Base-by-base conservation (phyloP, 1,140 invertebrate species). In the Proales similis region DNA sequence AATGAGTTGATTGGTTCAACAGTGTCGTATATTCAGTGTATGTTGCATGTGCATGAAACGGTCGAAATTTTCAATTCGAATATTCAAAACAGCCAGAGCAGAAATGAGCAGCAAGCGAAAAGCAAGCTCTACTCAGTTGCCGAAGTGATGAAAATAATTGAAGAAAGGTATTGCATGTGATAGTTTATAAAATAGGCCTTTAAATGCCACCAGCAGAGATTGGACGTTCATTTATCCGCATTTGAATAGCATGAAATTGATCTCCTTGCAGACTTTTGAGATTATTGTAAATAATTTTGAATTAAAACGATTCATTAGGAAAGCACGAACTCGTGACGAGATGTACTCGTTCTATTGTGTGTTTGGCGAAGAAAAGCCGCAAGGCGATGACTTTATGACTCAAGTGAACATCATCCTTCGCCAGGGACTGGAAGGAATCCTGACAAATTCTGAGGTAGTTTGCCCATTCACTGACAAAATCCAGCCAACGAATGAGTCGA, bases 361-460 rank as follows among this genome's bases (percentile, higher is more conserved):
- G 38, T 64, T 64, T 48, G 51, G 51, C n/a, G 64, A 64, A 11
- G 30, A 64, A 9, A 7, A 5, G 3, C 39, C n/a, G 30, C 20
- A 26, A n/a, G 57, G 33, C 12, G 12, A 11, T 1, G 27, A 71
- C 39, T 70, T 76, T 12, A 47, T 73, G 32, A 67, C 67, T 7
- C 65, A 65, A 26, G 69, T 75, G 17, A 63, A 63, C 32, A 49
- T 64, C 36, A 68, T 66, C 17, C 63, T 74, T 20, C 49, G 68
- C 19, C 72, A 74, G 29, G 68, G 72, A 9, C 47, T 68, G 7
- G 72, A 74, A 33, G 72, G 72, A 3, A 66, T 76, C 0, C 47
- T 74, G 7, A 65, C 69, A 19, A 67, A 70, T 26, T 67, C 72
- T 11, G 74, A 76, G 66, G 72, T 75, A 64, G 66, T 27, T 17